phyloP scores from a whole-genome alignment of 2,113 vertebrate genomes.

The Microcebus lehilahytsara region DNA sequence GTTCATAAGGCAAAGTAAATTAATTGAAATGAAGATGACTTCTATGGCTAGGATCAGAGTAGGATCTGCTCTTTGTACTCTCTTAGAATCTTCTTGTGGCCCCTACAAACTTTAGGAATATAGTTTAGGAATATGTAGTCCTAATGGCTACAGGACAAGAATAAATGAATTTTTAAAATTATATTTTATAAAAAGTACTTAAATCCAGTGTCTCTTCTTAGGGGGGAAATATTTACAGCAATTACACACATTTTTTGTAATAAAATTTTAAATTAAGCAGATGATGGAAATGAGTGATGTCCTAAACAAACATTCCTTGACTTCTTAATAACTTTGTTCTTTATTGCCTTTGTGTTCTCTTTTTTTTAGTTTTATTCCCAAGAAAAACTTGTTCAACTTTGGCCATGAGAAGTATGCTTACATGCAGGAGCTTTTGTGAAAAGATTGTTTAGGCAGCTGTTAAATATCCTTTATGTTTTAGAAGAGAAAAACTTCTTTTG shows the following conservation, averaged over 20 bases:
- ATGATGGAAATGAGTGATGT: constrained; percentile 56
- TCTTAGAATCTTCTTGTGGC: constrained; percentile 68
- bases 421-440: constrained; percentile 57
- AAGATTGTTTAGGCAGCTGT: constrained; percentile 71
- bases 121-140: not conserved
- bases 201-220: constrained; percentile 42
- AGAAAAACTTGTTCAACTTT: constrained; percentile 73
- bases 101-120: constrained; percentile 45
- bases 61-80: constrained; percentile 71
- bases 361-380: constrained; percentile 69
- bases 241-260: constrained; percentile 64
- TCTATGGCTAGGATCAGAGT: constrained; percentile 79
- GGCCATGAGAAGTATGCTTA: constrained; percentile 51
- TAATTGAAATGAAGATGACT: constrained; percentile 84
- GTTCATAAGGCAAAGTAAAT: constrained; percentile 88
- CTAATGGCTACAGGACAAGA: constrained; percentile 20
- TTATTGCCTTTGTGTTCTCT: constrained; percentile 68
- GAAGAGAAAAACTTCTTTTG: constrained; percentile 47
- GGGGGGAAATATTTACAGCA: constrained; percentile 51
- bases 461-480: constrained; percentile 62
- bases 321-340: constrained; percentile 61
- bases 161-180: constrained; percentile 53
- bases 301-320: constrained; percentile 62
- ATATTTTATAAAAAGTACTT: constrained; percentile 38
- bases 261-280: constrained; percentile 60